Percentiles rank a stretch among this genome's conserved stretches.
Evolutionary conservation across 1,140 invertebrate genomes (phyloP).

Genomic region (Euwallacea similis): DNA sequence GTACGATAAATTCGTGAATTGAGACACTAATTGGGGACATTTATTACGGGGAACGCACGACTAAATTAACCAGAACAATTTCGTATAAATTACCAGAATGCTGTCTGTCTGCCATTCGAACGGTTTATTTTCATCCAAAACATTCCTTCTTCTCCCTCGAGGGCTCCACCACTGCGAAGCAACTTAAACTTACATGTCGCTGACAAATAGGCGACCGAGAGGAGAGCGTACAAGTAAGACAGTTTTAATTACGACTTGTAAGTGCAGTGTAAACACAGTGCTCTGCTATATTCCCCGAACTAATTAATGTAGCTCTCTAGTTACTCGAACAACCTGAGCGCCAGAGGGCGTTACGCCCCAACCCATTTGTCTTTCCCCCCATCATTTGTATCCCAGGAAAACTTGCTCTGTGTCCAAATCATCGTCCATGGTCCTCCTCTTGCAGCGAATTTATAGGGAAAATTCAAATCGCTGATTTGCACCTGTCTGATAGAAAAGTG

Average conservation of each 20-base stretch:
- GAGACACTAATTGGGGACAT: slow-evolving; percentile 37
- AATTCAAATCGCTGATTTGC: too few species aligned
- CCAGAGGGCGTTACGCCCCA: slow-evolving; percentile 18
- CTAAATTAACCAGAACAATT: slow-evolving; percentile 38
- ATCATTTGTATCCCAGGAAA: background rate
- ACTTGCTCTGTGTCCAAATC: too few species aligned
- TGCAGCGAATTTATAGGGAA: too few species aligned
- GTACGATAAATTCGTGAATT: slow-evolving; percentile 38
- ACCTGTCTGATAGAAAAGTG: too few species aligned
- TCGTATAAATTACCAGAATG: slow-evolving; percentile 19
- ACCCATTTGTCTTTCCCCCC: slow-evolving; percentile 3
- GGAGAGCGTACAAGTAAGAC: slow-evolving; percentile 31
- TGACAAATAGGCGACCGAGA: slow-evolving; percentile 15
- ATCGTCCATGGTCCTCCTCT: too few species aligned
- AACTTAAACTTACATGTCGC: slow-evolving; percentile 5
- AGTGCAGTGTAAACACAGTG: slow-evolving; percentile 37
- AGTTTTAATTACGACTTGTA: slow-evolving; percentile 38
- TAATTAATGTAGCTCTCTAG: slow-evolving; percentile 36
- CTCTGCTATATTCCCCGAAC: slow-evolving; percentile 36
- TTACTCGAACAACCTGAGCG: slow-evolving; percentile 30
- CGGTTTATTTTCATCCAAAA: slow-evolving; percentile 7
- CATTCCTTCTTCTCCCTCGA: background rate
- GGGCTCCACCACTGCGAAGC: background rate
- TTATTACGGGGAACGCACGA: slow-evolving; percentile 32
- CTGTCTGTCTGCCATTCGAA: background rate